Evolutionary conservation across 2,888 invertebrate species (phyloP).

Genomic region (Disparrhopalites patrizii): DNA sequence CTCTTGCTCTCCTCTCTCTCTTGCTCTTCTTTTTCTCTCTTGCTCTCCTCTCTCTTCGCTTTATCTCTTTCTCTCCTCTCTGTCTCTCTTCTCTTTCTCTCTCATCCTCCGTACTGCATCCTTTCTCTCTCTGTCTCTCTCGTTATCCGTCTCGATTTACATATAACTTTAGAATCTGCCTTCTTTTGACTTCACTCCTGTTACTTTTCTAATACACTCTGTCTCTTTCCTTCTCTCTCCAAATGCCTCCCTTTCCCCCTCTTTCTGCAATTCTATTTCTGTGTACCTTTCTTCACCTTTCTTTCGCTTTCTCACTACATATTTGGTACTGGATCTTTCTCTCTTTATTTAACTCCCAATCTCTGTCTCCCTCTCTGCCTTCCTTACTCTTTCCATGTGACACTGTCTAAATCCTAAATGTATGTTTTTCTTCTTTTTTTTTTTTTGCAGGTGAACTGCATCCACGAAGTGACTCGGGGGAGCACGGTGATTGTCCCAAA

Average conservation of each 20-base stretch:
- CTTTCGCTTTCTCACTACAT: too few relatives aligned
- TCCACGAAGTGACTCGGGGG: constrained; percentile 79
- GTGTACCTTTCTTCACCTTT: too few relatives aligned
- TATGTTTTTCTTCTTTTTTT: too few relatives aligned
- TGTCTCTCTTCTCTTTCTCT: too few relatives aligned
- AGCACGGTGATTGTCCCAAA: constrained; percentile 90
- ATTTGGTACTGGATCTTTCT: not conserved
- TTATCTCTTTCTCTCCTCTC: not conserved
- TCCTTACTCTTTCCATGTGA: not conserved
- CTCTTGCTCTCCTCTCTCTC: not conserved
- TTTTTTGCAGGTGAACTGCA: constrained; percentile 68
- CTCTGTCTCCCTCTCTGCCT: not conserved
- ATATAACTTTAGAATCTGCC: too few relatives aligned
- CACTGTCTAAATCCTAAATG: too few relatives aligned
- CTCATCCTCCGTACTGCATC: too few relatives aligned
- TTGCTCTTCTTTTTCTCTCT: not conserved
- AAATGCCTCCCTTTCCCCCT: not conserved
- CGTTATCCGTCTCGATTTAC: too few relatives aligned
- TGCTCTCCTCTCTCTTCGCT: not conserved
- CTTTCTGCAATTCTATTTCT: not conserved
- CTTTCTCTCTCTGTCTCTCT: too few relatives aligned
- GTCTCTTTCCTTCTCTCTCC: too few relatives aligned
- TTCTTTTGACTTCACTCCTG: too few relatives aligned
- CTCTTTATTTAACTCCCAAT: not conserved
- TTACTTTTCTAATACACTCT: not conserved